Percentiles rank a stretch among this genome's conserved stretches.
Conservation (phyloP, 2,797 vertebrate genomes). For the Spondyliosoma cantharus region DNA sequence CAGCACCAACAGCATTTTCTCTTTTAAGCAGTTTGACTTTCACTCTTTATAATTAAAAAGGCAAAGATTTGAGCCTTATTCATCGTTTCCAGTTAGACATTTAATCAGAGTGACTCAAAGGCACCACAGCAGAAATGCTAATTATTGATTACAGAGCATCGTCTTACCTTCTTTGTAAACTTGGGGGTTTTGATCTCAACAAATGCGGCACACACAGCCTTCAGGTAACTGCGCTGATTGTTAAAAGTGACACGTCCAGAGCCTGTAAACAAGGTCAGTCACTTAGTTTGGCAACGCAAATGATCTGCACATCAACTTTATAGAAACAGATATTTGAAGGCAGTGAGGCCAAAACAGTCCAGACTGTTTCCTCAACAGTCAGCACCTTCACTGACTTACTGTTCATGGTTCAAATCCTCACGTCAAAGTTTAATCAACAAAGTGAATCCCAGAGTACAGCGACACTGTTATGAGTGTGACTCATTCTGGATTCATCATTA, state of each 20-base stretch:
- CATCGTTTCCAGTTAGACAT: not conserved
- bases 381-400: not conserved
- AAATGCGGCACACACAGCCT: constrained; percentile 96
- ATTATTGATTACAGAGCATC: not conserved
- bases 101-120: not conserved
- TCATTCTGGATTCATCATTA: too few species aligned
- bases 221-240: constrained; percentile 98
- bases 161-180: constrained; percentile 96
- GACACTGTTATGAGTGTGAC: not conserved
- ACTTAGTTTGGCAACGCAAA: not conserved
- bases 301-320: not conserved
- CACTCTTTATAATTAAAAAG: not conserved
- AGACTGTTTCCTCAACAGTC: not conserved
- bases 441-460: not conserved
- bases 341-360: not conserved
- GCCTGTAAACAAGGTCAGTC: constrained; percentile 76
- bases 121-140: not conserved
- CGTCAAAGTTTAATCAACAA: not conserved
- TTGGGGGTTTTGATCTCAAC: constrained; percentile 99
- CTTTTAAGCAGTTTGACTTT: not conserved
- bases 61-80: not conserved
- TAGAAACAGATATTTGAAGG: not conserved
- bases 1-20: not conserved
- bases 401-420: not conserved
- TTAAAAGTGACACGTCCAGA: constrained; percentile 99